These are phyloP conservation scores for Cactoblastis cactorum DNA, from an alignment of 2,888 invertebrate species.

Conservation along the genomic window DNA sequence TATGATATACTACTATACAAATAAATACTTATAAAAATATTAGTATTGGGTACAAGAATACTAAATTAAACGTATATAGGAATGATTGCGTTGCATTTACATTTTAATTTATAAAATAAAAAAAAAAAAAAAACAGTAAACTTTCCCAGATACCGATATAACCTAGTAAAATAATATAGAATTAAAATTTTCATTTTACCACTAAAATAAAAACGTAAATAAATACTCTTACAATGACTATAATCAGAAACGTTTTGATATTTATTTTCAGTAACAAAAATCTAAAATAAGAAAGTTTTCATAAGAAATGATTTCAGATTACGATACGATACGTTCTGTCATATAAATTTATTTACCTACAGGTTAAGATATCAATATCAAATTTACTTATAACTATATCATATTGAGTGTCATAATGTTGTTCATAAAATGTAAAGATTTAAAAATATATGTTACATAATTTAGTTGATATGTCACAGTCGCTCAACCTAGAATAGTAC, in stretches of 20 bases:
- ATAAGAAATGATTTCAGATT: neutral
- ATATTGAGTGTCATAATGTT: neutral
- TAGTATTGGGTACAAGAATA: neutral
- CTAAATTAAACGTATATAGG: neutral
- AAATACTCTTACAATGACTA: neutral
- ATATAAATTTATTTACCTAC: constrained; percentile 1
- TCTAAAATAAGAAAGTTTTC: neutral
- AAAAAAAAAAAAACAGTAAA: neutral
- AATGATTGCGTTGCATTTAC: neutral
- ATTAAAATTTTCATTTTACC: too few relatives aligned
- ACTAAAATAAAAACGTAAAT: too few relatives aligned
- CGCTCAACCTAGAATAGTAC: neutral
- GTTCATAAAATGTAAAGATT: neutral
- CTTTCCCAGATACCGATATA: neutral
- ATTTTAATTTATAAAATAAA: neutral
- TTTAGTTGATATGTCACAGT: constrained; percentile 6
- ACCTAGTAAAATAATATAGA: neutral
- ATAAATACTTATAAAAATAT: neutral
- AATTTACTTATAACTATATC: too few relatives aligned
- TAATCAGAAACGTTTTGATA: neutral
- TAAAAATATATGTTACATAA: neutral
- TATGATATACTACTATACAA: neutral
- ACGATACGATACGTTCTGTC: neutral
- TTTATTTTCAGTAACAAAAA: neutral
- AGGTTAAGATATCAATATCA: neutral